These are phyloP conservation scores for Pseudomugil tenellus DNA, from an alignment of 2,797 vertebrate genomes.

Conservation along the genomic window DNA sequence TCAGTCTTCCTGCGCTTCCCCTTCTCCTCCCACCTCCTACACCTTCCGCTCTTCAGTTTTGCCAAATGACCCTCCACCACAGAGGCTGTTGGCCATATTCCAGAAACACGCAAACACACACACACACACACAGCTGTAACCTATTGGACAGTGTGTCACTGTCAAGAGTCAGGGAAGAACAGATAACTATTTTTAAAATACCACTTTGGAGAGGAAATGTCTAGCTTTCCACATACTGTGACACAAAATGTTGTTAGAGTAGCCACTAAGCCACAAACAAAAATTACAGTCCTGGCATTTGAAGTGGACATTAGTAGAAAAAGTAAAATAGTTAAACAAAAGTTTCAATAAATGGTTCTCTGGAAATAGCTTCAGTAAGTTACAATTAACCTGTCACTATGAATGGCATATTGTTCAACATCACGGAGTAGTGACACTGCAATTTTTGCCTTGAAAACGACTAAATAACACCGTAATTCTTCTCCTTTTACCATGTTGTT, in stretches of 20 bases:
- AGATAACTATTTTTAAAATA: constrained; percentile 21
- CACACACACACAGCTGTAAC: constrained; percentile 5
- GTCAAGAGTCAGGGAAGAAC: constrained; percentile 35
- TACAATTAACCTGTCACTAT: not conserved
- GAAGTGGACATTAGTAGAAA: constrained; percentile 8
- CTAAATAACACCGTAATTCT: too few relatives aligned
- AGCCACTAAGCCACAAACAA: constrained; percentile 7
- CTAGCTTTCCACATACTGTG: constrained; percentile 10
- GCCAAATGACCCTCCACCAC: constrained; percentile 45
- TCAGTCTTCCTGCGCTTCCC: constrained; percentile 53
- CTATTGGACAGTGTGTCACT: constrained; percentile 26
- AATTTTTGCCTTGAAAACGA: not conserved
- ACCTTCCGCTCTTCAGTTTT: constrained; percentile 41
- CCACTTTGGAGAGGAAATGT: constrained; percentile 23
- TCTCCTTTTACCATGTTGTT: not conserved
- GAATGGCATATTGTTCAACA: not conserved
- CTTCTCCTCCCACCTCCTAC: constrained; percentile 55
- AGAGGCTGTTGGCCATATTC: constrained; percentile 33
- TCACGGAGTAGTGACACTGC: not conserved
- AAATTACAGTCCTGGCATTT: constrained; percentile 6
- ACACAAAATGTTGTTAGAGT: constrained; percentile 12
- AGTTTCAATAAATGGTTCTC: constrained; percentile 6
- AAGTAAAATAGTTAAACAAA: constrained; percentile 3
- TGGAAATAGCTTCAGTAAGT: not conserved
- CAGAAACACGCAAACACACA: constrained; percentile 20